Conservation (phyloP, 2,797 vertebrate species). For the Myiotriccus ornatus region DNA sequence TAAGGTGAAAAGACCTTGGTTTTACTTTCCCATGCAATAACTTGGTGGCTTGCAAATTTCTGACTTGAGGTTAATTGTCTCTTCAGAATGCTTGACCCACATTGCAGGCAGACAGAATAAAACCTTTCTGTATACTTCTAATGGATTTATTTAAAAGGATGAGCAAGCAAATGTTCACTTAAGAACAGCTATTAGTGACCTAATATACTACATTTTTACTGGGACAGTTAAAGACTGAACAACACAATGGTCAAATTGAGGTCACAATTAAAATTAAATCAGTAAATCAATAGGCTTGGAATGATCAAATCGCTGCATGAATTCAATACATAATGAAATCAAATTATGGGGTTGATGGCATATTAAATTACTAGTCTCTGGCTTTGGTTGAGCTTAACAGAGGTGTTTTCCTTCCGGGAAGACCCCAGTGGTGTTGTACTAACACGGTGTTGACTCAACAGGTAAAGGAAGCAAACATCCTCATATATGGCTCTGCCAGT, state of each 20-base stretch:
- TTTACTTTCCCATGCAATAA: constrained; percentile 13
- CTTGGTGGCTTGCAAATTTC: constrained; percentile 13
- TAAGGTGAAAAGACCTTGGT: constrained; percentile 8
- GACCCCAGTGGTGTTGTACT: background rate
- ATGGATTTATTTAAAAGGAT: constrained; percentile 50
- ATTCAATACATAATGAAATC: background rate
- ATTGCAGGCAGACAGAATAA: background rate
- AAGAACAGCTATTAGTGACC: background rate
- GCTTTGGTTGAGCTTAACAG: background rate
- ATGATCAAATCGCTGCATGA: background rate
- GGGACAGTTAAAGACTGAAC: background rate
- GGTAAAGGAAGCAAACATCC: background rate
- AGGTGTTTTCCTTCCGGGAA: background rate
- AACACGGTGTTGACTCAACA: background rate
- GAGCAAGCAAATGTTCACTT: constrained; percentile 29
- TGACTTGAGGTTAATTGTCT: constrained; percentile 43
- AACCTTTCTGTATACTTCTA: background rate
- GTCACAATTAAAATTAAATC: constrained; percentile 55
- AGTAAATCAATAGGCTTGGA: constrained; percentile 29
- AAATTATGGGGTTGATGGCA: background rate
- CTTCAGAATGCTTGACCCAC: background rate
- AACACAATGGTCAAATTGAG: background rate
- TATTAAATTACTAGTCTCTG: background rate
- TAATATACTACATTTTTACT: constrained; percentile 24
- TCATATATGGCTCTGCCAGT: background rate